Conservation (phyloP, 1,140 invertebrate genomes). For the Scylla paramamosain region DNA sequence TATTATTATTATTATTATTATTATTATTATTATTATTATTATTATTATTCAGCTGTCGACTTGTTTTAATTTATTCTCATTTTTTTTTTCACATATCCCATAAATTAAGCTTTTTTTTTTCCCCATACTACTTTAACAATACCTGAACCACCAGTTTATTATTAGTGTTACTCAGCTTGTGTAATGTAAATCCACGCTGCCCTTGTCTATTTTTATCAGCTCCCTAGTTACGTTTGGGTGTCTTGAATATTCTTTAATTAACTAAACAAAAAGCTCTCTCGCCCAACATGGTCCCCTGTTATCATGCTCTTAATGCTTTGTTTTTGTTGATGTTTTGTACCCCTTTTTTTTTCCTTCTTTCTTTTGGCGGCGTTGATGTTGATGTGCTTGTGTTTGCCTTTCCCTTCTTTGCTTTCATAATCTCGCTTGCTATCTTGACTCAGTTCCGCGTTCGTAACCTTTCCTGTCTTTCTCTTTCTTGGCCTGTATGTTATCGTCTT, state of each 20-base stretch:
- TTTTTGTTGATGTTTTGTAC: neutral
- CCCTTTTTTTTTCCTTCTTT: neutral
- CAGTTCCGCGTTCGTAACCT: neutral
- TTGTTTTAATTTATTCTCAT: neutral
- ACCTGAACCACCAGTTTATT: neutral
- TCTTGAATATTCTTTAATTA: neutral
- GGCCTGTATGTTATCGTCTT: no score
- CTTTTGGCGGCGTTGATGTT: neutral
- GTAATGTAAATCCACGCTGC: no score
- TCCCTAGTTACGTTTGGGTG: neutral
- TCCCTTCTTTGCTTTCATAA: neutral
- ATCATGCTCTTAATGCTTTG: neutral
- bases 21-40: neutral
- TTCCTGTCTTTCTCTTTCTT: constrained; percentile 1
- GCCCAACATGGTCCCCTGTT: neutral
- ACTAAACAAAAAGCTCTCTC: no score
- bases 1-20: neutral
- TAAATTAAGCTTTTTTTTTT: neutral
- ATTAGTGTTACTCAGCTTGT: neutral
- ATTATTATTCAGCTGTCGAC: neutral
- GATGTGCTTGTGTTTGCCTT: neutral
- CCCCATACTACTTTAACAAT: neutral
- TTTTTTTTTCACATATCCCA: neutral
- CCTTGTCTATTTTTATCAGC: neutral
- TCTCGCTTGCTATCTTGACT: neutral